Conservation (phyloP, 2,797 vertebrate species). For the Chiloscyllium punctatum region DNA sequence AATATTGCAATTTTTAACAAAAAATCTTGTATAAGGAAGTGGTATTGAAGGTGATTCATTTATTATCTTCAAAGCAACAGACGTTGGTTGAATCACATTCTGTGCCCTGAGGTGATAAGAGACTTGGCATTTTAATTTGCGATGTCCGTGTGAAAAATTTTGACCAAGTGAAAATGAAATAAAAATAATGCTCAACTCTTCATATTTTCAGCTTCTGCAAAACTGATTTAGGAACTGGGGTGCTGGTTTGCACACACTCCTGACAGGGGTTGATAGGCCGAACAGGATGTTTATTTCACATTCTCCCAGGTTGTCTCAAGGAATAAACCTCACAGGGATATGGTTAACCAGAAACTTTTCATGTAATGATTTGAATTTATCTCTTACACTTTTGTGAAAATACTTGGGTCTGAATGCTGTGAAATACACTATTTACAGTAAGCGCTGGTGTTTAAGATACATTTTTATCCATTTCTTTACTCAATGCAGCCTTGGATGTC, state of each 20-base stretch:
- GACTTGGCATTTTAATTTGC: constrained; percentile 8
- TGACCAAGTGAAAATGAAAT: constrained; percentile 24
- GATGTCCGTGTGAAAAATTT: constrained; percentile 13
- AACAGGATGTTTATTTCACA: not conserved
- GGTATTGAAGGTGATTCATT: not conserved
- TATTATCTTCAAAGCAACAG: constrained; percentile 33
- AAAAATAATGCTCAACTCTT: not conserved
- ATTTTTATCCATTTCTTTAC: not conserved
- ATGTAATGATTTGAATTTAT: not conserved
- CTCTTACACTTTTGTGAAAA: not conserved
- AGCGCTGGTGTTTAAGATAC: not conserved
- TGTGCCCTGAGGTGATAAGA: constrained; percentile 16
- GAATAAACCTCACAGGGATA: not conserved
- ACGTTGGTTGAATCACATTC: not conserved
- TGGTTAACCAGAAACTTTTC: not conserved
- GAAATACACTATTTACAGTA: not conserved
- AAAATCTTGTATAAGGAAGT: not conserved
- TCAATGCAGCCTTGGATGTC: not conserved
- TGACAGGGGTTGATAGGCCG: not conserved
- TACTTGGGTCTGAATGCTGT: not conserved
- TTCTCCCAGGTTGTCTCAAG: not conserved
- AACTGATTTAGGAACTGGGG: not conserved
- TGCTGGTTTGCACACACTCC: not conserved
- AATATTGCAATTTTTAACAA: not conserved
- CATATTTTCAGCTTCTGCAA: not conserved